Evolutionary conservation across 1,140 invertebrate species (phyloP), one percentile per base, ranked within the genome.

Genomic region (Tetramorium alpestre): DNA sequence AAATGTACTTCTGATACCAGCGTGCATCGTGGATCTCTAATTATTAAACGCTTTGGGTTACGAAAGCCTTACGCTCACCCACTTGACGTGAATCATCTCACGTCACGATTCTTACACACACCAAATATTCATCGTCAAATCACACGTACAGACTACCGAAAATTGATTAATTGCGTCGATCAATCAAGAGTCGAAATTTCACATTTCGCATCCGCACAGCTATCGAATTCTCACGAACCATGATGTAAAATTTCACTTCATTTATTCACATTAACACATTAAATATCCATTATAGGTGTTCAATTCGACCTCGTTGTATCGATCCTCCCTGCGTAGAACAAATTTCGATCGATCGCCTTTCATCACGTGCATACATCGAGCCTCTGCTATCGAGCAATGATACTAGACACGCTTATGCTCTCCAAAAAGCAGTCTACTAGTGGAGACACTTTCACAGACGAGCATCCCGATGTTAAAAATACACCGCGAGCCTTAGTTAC

Each of bases 1-100:
- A 89, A 94, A 92, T 60, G 94, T 91, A 78, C 94, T 93, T 85
- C 94, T 94, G 84, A 94, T 92, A 89, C 93, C 93, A 88, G 92
- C 92, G 69, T 95, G 94, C 94, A 95, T 95, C 33, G 60, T 78
- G 64, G 47, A 75, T 75, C 18, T 38, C 25, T 22, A 49, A 73
- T 82, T 54, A 13, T 44, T 41, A 60, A 77, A 38, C 54, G 5
- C 51, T 41, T 28, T 3, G 25, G 11, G 73, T 62, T 51, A 47
- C n/a, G 80, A 47, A 25, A 60, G 44, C 33, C 22, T 41, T n/a
- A 28, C 44, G n/a, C 62, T 6, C 18, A n/a, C 13, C 7, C 44
- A 49, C n/a, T 54, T 22, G 22, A 25, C n/a, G 2, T 56, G 41
- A 81, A 44, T 6, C 47, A 16, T 69, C 33, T 33, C 33, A 54